Evolutionary conservation across 2,888 invertebrate genomes (phyloP), one percentile per base, ranked within the genome.

Genomic region (Endotricha flammealis): DNA sequence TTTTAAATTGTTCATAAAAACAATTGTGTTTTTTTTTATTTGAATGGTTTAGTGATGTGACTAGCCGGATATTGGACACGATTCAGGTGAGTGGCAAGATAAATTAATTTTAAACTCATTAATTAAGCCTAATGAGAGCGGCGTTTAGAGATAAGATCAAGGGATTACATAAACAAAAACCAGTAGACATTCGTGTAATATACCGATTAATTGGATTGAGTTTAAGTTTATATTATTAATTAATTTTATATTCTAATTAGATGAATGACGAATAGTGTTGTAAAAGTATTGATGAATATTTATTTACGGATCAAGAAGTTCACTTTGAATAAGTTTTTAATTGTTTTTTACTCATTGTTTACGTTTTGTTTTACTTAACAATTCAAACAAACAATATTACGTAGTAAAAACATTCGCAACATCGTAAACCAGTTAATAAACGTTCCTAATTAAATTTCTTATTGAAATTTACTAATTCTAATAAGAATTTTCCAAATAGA

Each of bases 41-140:
- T 16, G 31, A 38, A 39, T 46, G 42, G 22, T 45, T 42, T 6
- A 44, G 47, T 55, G 53, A 42, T 46, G 52, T 48, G 53, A 54
- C 46, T 46, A 45, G 46, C 48, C 57, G 61, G 64, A 61, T 60
- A 53, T 46, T 28, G 39, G 46, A 50, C 47, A 38, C 35, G 48
- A 28, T 36, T 45, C 44, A 35, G 50, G 53, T 55, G 36, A 49
- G 47, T 46, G 35, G 36, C 37, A 39, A 38, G 27, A 31, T 13
- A 39, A 44, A 42, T 48, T 44, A 44, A 44, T 45, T 44, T 41
- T 24, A 22, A 45, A 32, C 33, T 46, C 37, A 37, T 50, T 48
- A 51, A 50, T 48, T 44, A 38, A 38, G 39, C 28, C 17, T 40
- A 42, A 38, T 36, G 44, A 38, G 33, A 34, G 33, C 31, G 36